Percentiles rank a stretch among this genome's conserved stretches.
Evolutionary conservation across 1,140 invertebrate species (phyloP).

Genomic region (Hermetia illucens): DNA sequence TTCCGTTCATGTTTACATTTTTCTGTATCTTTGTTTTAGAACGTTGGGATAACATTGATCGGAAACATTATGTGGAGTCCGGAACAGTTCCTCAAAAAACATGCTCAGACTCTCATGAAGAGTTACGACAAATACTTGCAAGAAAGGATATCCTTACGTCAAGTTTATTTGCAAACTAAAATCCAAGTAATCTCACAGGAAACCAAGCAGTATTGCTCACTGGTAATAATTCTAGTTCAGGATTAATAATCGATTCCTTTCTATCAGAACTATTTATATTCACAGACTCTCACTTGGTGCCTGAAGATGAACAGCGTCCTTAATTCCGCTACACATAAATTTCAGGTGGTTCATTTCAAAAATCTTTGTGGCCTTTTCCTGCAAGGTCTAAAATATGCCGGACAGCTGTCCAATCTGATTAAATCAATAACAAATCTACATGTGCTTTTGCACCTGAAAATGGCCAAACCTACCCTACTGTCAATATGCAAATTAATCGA

Average conservation of each 20-base stretch:
- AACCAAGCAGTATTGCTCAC: slow-evolving; percentile 32
- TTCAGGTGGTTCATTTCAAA: slow-evolving; percentile 44
- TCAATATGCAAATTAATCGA: slow-evolving; percentile 69
- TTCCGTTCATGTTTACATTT: too few relatives aligned
- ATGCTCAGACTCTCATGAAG: slow-evolving; percentile 41
- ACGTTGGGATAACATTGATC: slow-evolving; percentile 55
- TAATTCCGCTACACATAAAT: slow-evolving; percentile 35
- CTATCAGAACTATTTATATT: slow-evolving; percentile 7
- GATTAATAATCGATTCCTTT: slow-evolving; percentile 1
- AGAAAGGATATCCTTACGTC: slow-evolving; percentile 35
- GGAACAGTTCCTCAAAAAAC: slow-evolving; percentile 53
- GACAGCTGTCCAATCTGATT: slow-evolving; percentile 45
- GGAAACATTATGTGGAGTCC: slow-evolving; percentile 71
- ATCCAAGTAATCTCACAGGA: slow-evolving; percentile 45
- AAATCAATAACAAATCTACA: slow-evolving; percentile 70
- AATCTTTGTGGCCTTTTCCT: slow-evolving; percentile 42
- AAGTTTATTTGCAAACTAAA: slow-evolving; percentile 40
- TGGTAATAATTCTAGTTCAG: slow-evolving; percentile 21
- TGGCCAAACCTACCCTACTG: slow-evolving; percentile 62
- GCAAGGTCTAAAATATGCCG: slow-evolving; percentile 48
- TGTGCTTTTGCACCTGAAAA: slow-evolving; percentile 53
- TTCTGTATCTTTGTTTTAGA: slow-evolving; percentile 31
- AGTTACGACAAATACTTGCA: slow-evolving; percentile 43
- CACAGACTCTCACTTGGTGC: slow-evolving; percentile 40
- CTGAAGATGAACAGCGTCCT: slow-evolving; percentile 42